These are phyloP conservation scores for Oreochromis spilurus DNA, from an alignment of 2,113 vertebrate genomes.

Conservation along the genomic window DNA sequence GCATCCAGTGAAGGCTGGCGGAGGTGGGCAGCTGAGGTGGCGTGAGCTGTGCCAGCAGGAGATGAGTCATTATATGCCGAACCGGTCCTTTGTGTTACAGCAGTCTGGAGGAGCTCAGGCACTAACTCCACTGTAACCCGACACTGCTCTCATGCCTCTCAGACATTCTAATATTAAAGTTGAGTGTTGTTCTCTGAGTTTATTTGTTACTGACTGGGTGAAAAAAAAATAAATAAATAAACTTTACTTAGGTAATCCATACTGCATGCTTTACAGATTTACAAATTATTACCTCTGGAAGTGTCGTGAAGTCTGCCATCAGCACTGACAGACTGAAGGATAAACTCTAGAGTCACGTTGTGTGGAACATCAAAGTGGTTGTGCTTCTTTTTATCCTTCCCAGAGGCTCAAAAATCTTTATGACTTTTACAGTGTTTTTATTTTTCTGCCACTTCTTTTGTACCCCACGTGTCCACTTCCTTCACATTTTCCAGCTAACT, in stretches of 20 bases:
- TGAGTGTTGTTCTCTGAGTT: neutral
- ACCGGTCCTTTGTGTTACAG: neutral
- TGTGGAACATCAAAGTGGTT: neutral
- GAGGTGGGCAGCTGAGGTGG: neutral
- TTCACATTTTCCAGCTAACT: neutral
- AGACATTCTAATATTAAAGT: neutral
- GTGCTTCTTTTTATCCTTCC: fast-evolving
- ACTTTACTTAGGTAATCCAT: neutral
- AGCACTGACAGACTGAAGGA: neutral
- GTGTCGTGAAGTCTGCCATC: neutral
- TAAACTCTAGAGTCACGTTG: neutral
- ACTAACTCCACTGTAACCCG: neutral
- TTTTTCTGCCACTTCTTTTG: fast-evolving
- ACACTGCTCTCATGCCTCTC: neutral
- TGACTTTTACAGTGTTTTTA: neutral
- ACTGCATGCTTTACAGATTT: neutral
- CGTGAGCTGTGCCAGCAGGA: fast-evolving
- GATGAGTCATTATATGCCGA: neutral
- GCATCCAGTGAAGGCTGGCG: neutral
- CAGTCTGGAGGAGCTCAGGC: neutral
- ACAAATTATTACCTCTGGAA: neutral
- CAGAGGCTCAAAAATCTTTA: neutral
- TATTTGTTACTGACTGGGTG: neutral
- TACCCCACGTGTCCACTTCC: fast-evolving
- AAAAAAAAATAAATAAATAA: fast-evolving